phyloP scores from a whole-genome alignment of 2,113 vertebrate species.

The Xiphophorus maculatus region DNA sequence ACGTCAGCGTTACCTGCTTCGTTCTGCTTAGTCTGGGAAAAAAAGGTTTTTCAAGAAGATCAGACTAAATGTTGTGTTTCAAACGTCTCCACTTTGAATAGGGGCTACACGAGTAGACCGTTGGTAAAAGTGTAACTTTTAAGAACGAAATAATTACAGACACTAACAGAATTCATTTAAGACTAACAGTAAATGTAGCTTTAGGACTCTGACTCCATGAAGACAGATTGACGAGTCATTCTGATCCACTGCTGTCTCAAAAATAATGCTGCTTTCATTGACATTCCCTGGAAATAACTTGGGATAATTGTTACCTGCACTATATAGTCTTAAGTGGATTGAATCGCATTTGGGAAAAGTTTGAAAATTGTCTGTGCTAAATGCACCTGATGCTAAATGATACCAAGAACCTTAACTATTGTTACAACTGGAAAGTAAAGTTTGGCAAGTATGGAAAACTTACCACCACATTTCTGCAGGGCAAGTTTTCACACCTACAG shows the following conservation, averaged over 20 bases:
- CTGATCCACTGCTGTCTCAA: too few relatives aligned
- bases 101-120: background rate
- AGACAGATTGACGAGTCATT: background rate
- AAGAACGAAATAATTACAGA: background rate
- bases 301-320: background rate
- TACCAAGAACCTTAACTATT: conserved; percentile 8
- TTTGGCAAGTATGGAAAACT: background rate
- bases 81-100: too few relatives aligned
- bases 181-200: background rate
- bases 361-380: background rate
- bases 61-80: too few relatives aligned
- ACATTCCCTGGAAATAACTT: too few relatives aligned
- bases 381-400: background rate
- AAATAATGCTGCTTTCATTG: too few relatives aligned
- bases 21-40: background rate
- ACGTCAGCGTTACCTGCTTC: too few relatives aligned
- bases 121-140: background rate
- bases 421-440: background rate
- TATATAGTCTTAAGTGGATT: background rate
- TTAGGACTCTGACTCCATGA: background rate
- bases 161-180: background rate
- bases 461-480: background rate
- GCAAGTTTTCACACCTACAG: background rate
- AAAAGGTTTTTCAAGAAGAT: background rate
- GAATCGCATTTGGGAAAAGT: background rate